Percentiles rank a stretch among this genome's conserved stretches.
These are phyloP conservation scores for Caenorhabditis zanzibari DNA, from an alignment of 2,888 invertebrate genomes.

Conservation along the genomic window DNA sequence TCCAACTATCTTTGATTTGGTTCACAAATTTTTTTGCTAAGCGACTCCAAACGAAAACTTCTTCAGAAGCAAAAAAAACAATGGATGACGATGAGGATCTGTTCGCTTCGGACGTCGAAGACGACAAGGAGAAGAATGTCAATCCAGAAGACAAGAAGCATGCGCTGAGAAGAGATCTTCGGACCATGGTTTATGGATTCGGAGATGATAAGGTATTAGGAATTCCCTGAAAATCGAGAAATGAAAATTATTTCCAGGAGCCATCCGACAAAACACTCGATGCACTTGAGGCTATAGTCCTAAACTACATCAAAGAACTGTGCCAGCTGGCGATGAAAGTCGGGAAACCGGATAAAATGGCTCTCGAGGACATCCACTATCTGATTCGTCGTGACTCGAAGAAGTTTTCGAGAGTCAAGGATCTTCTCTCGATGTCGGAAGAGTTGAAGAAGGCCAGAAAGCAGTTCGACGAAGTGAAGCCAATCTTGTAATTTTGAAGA, in stretches of 20 bases:
- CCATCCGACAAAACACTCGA: conserved; percentile 99
- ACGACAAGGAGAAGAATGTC: conserved; percentile 67
- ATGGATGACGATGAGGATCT: conserved; percentile 77
- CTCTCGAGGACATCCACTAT: conserved; percentile 95
- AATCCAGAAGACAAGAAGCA: conserved; percentile 73
- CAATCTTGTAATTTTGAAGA: conserved; percentile 27
- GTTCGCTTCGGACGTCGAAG: conserved; percentile 72
- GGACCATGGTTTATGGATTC: conserved; percentile 99
- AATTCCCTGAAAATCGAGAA: not conserved
- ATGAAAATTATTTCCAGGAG: conserved; percentile 65
- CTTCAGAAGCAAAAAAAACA: conserved; percentile 20
- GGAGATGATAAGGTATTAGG: conserved; percentile 96
- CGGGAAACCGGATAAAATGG: conserved; percentile 93
- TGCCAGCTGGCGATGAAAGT: conserved; percentile 64
- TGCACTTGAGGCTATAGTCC: conserved; percentile 95
- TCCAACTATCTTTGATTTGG: not conserved
- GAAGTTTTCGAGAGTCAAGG: conserved; percentile 96
- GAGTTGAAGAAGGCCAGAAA: conserved; percentile 98
- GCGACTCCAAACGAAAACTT: conserved; percentile 7
- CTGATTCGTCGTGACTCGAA: conserved; percentile 95
- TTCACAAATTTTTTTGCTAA: not conserved
- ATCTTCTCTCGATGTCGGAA: conserved; percentile 90
- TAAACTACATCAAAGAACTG: conserved; percentile 88
- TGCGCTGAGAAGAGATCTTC: conserved; percentile 87
- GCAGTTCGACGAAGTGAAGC: conserved; percentile 93